Percentiles rank a stretch among this genome's conserved stretches.
phyloP scores from a whole-genome alignment of 2,888 invertebrate species.

The Morpho deidamia region DNA sequence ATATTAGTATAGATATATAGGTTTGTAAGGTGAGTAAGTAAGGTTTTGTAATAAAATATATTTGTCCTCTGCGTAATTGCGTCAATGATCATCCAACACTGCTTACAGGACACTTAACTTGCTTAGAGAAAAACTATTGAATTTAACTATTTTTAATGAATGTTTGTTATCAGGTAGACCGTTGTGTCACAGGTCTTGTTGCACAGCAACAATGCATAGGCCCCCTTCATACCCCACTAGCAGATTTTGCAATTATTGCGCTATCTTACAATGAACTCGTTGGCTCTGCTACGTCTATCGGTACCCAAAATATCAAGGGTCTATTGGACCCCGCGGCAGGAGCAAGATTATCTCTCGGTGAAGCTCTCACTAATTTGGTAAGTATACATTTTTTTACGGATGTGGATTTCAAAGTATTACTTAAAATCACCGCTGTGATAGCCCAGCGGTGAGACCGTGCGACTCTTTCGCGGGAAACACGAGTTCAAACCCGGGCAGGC shows the following conservation, averaged over 20 bases:
- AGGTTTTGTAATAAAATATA: too few species aligned
- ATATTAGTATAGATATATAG: too few species aligned
- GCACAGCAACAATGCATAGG: constrained; percentile 99
- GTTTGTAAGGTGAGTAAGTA: too few species aligned
- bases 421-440: too few species aligned
- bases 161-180: constrained; percentile 77
- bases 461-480: too few species aligned
- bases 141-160: neutral
- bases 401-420: neutral
- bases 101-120: too few species aligned
- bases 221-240: constrained; percentile 95
- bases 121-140: too few species aligned
- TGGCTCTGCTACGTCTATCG: constrained; percentile 96
- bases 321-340: constrained; percentile 90
- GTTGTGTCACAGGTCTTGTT: constrained; percentile 96
- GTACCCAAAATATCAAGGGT: constrained; percentile 98
- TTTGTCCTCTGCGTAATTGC: too few species aligned
- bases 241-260: constrained; percentile 95
- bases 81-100: too few species aligned
- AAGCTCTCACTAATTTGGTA: constrained; percentile 95
- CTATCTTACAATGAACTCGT: constrained; percentile 89
- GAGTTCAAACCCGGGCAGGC: too few species aligned
- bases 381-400: constrained; percentile 40
- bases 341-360: constrained; percentile 95
- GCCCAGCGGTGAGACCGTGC: too few species aligned